Conservation (phyloP, 2,797 vertebrate species). For the Glyptemys insculpta region DNA sequence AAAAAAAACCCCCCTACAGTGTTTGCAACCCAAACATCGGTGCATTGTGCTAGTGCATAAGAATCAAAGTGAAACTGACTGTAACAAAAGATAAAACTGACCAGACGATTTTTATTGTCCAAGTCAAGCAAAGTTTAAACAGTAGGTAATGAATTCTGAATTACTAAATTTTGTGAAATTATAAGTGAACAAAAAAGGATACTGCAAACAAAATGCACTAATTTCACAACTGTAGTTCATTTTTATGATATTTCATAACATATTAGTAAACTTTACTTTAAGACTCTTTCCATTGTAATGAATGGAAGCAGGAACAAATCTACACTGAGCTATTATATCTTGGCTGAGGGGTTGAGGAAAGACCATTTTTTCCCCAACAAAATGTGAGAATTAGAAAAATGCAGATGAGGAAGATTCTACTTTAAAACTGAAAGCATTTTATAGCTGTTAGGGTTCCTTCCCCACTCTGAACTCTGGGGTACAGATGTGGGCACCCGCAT, state of each 20-base stretch:
- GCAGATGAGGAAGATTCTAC: not conserved
- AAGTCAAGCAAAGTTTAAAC: not conserved
- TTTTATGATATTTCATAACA: fast-evolving
- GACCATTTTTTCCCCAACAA: not conserved
- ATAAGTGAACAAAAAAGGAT: fast-evolving
- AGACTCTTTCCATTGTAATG: fast-evolving
- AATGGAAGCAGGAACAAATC: not conserved
- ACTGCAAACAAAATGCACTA: not conserved
- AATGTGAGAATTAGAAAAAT: not conserved
- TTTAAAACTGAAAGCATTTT: not conserved
- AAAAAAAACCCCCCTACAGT: not conserved
- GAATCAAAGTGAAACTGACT: not conserved
- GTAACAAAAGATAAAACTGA: not conserved
- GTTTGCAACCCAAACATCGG: not conserved
- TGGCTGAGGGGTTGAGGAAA: not conserved
- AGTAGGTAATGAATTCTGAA: fast-evolving
- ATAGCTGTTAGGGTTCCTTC: not conserved
- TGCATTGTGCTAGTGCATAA: not conserved
- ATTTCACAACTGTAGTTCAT: fast-evolving
- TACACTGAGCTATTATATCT: not conserved
- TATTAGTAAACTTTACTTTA: fast-evolving
- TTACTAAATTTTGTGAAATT: not conserved
- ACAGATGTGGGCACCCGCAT: no score
- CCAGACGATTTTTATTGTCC: not conserved
- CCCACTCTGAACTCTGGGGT: no score